Percentiles rank a stretch among this genome's conserved stretches.
These are phyloP conservation scores for Drosophila hydei DNA, from an alignment of 1,140 invertebrate species.

Conservation along the genomic window DNA sequence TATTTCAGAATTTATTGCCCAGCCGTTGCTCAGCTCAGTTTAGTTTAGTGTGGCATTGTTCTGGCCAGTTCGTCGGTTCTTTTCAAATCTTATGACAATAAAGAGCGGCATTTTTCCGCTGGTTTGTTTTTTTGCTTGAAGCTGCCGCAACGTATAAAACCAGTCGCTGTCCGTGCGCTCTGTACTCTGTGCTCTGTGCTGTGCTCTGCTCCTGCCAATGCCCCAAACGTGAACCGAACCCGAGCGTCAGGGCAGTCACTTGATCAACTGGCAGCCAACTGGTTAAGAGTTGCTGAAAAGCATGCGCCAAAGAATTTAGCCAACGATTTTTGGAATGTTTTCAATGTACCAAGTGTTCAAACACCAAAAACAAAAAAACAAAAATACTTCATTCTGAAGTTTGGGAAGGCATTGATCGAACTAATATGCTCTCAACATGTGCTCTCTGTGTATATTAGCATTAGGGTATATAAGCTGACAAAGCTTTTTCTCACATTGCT, in stretches of 20 bases:
- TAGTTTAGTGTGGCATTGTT: slow-evolving; percentile 79
- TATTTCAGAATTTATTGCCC: slow-evolving; percentile 67
- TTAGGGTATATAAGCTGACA: no score
- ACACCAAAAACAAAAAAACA: slow-evolving; percentile 45
- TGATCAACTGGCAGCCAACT: slow-evolving; percentile 68
- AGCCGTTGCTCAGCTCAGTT: slow-evolving; percentile 49
- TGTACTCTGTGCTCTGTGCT: slow-evolving; percentile 26
- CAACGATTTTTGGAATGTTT: slow-evolving; percentile 78
- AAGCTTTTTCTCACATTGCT: no score
- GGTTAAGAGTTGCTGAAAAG: slow-evolving; percentile 61
- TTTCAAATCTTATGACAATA: slow-evolving; percentile 73
- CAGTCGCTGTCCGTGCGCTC: slow-evolving; percentile 39
- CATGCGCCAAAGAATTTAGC: slow-evolving; percentile 78
- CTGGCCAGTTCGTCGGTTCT: slow-evolving; percentile 46
- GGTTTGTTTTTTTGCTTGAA: slow-evolving; percentile 44
- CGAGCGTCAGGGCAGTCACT: slow-evolving; percentile 45
- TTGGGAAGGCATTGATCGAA: neutral
- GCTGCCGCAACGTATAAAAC: slow-evolving; percentile 59
- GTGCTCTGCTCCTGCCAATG: slow-evolving; percentile 58
- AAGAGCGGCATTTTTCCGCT: slow-evolving; percentile 56
- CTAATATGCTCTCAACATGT: slow-evolving; percentile 3
- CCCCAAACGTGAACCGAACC: slow-evolving; percentile 37
- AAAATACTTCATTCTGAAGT: slow-evolving; percentile 25
- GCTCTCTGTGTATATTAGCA: no score
- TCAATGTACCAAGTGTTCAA: slow-evolving; percentile 71